A percentile compares a stretch with the other conserved stretches of the same genome.
These are phyloP conservation scores for Macquaria ambigua DNA, from an alignment of 2,113 vertebrate species.

Conservation along the genomic window DNA sequence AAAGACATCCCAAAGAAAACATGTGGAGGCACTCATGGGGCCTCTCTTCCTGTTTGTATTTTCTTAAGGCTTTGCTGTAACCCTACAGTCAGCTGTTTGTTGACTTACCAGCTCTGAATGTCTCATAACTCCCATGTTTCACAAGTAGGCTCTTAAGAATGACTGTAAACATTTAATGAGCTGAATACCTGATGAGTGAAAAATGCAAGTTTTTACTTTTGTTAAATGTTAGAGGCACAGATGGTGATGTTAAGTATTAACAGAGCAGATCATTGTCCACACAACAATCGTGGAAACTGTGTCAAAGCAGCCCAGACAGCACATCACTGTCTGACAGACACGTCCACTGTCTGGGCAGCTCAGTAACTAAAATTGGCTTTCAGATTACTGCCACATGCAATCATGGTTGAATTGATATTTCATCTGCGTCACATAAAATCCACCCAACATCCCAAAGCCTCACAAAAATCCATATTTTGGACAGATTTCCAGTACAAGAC, in stretches of 20 bases:
- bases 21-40: not conserved
- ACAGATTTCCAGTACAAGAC: not conserved
- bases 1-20: slow-evolving; percentile 37
- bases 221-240: slow-evolving; percentile 1
- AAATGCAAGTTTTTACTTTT: not conserved
- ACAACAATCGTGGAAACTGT: slow-evolving; percentile 16
- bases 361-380: not conserved
- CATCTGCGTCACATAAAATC: not conserved
- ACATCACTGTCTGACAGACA: slow-evolving; percentile 33
- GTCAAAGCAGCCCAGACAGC: slow-evolving; percentile 39
- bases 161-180: not conserved
- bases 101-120: slow-evolving; percentile 16
- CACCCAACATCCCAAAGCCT: not conserved
- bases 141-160: not conserved
- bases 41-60: slow-evolving; percentile 52
- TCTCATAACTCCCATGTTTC: not conserved
- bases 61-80: slow-evolving; percentile 21
- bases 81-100: slow-evolving; percentile 19
- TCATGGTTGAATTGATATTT: not conserved
- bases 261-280: slow-evolving; percentile 50
- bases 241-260: slow-evolving; percentile 5
- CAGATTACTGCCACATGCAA: slow-evolving; percentile 2
- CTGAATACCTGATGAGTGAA: not conserved
- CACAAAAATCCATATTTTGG: not conserved
- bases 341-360: slow-evolving; percentile 14